Base-by-base conservation (phyloP, 2,113 vertebrate species). In the Myrmecophaga tridactyla region DNA sequence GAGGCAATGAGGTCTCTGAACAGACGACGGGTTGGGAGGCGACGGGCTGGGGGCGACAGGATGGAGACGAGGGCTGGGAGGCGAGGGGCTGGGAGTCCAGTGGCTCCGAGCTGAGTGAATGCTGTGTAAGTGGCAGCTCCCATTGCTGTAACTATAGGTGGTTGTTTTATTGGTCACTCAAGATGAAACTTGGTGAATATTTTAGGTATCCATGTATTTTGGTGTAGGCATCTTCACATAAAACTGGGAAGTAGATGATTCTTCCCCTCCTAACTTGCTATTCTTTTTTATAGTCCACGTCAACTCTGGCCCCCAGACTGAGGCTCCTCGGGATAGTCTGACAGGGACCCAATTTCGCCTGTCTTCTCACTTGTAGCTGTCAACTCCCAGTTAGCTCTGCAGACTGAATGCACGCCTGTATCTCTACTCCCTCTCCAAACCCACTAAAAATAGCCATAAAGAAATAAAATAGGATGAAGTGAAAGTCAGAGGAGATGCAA, bases 171-270 rank as follows among this genome's bases (percentile, higher is more conserved):
- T 23, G 84, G 80, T 27, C 80, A 75, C 77, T 86, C 78, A 65
- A 80, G 60, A 89, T 70, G 75, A 72, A 78, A 82, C 46, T 18
- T 48, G 46, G 60, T 60, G 51, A 65, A 63, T 72, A 2, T 36
- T 83, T 89, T 56, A 72, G 62, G 34, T 12, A 77, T 29, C 75
- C 70, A 36, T 84, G 81, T 92, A 51, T 69, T 93, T 90, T n/a
- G 39, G 14, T 9, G 88, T 65, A 48, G 53, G 67, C 73, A 46
- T 53, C 36, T 88, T 29, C 46, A 81, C 36, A 82, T 86, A 86
- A 73, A 94, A 89, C 41, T 72, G 60, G 43, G 72, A 88, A 60
- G 69, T 31, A 69, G 5, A 20, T 88, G 34, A 73, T 20, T 51
- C 65, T 87, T 72, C 83, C 56, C 80, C 36, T 87, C 9, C 17